A percentile compares a stretch with the other conserved stretches of the same genome.
These are phyloP conservation scores for Taphrorychus bicolor DNA, from an alignment of 2,888 invertebrate genomes.

Conservation along the genomic window DNA sequence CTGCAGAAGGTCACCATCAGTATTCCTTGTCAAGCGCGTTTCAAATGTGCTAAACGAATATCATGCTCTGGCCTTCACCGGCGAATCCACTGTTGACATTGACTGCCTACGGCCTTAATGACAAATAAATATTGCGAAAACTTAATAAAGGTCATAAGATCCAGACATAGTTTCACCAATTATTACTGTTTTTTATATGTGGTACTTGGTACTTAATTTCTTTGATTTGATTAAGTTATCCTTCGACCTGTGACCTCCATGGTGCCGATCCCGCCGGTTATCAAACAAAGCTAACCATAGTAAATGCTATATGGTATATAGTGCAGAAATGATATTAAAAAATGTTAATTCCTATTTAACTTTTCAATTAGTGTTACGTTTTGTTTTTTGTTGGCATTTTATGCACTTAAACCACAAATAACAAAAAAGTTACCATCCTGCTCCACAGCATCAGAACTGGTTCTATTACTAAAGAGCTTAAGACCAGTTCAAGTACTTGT, in stretches of 20 bases:
- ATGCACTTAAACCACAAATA: too few species aligned
- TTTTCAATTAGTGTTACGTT: too few species aligned
- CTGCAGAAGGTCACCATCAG: background rate
- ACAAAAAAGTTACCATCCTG: conserved; percentile 43
- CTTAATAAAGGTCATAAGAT: conserved; percentile 60
- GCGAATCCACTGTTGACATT: conserved; percentile 61
- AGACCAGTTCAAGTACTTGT: conserved; percentile 8
- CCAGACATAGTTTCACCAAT: background rate
- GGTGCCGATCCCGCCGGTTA: conserved; percentile 48
- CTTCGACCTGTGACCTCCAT: conserved; percentile 54
- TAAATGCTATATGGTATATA: background rate
- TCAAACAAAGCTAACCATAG: conserved; percentile 27
- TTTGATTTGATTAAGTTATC: conserved; percentile 40
- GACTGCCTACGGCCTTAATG: conserved; percentile 60
- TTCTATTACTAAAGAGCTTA: conserved; percentile 50
- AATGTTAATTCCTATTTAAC: background rate
- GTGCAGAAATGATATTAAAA: background rate
- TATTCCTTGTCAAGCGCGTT: background rate
- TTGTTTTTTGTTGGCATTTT: too few species aligned
- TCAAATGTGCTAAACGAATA: background rate
- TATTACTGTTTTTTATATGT: conserved; percentile 4
- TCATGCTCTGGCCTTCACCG: conserved; percentile 59
- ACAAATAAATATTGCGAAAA: conserved; percentile 61
- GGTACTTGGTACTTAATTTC: conserved; percentile 14
- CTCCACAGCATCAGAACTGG: conserved; percentile 54